Evolutionary conservation across 2,888 invertebrate species (phyloP).

Genomic region (Chaitophorus viminalis): DNA sequence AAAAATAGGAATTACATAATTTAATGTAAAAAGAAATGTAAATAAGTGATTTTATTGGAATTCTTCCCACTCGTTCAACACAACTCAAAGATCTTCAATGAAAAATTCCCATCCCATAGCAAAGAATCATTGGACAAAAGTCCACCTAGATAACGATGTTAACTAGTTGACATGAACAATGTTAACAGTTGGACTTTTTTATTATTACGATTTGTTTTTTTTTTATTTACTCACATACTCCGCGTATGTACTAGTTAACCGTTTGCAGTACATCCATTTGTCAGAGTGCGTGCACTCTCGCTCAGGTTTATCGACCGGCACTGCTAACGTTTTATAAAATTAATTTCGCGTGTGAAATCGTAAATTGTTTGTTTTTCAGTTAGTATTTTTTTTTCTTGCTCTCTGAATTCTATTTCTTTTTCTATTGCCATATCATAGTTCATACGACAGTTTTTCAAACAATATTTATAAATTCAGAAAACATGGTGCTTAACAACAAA

Average conservation of each 20-base stretch:
- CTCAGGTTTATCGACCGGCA: constrained; percentile 17
- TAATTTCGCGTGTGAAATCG: constrained; percentile 1
- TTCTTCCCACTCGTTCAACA: too few relatives aligned
- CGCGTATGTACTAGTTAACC: not conserved
- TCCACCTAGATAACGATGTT: not conserved
- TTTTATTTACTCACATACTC: not conserved
- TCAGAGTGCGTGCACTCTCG: not conserved
- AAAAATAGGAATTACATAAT: too few relatives aligned
- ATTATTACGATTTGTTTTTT: not conserved
- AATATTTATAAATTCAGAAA: not conserved
- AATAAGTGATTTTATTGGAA: too few relatives aligned
- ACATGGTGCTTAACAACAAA: too few relatives aligned
- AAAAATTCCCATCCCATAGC: not conserved
- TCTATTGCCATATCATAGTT: not conserved
- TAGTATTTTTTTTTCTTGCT: too few relatives aligned
- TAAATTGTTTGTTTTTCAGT: not conserved
- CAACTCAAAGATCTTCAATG: not conserved
- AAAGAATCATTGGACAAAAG: not conserved
- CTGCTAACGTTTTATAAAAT: not conserved
- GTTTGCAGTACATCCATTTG: not conserved
- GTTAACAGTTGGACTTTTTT: not conserved
- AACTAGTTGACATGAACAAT: not conserved
- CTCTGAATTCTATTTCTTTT: not conserved
- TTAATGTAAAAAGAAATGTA: too few relatives aligned
- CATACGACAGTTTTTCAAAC: not conserved